Evolutionary conservation across 2,797 vertebrate species (phyloP), one percentile per base, ranked within the genome.

Genomic region (Sebastiscus albofasciatus): DNA sequence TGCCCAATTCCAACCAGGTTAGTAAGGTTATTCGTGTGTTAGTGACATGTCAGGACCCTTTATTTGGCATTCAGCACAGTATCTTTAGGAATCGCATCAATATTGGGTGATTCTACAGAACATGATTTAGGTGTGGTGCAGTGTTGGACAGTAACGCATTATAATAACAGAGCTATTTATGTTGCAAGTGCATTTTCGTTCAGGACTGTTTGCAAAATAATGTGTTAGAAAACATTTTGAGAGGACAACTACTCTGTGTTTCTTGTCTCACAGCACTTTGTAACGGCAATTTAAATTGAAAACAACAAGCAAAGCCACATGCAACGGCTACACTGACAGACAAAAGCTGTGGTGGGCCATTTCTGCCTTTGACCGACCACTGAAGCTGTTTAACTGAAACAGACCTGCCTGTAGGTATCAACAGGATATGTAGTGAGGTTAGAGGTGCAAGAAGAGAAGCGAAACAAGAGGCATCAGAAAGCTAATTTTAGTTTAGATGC

Each of bases 351-450:
- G 67, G 70, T 8, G 20, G 4, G 20, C 52, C 33, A 6, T 76
- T 52, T 79, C 71, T 2, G 39, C 22, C 34, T 79, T 64, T 77
- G 65, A 71, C 80, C 75, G 73, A 34, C 68, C 73, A 31, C 72
- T 67, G 42, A 89, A n/a, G n/a, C 52, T 20, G 56, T 24, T 77
- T 46, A 67, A 72, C 79, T 20, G 31, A 58, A 75, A 70, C 2
- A 80, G 20, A 67, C 6, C 34, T 46, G 24, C 16, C 4, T 62
- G 3, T 54, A 3, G 34, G 64, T 20, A 31, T 60, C 49, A 72
- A 75, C 64, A 58, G 49, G 65, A 82, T 49, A 22, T 60, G 46
- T 20, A 18, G 9, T 2, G 46, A 72, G 22, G 58, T 69, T 49
- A 49, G 59, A 56, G 20, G 14, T 14, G 26, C 20, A 13, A 49